Percentiles rank a stretch among this genome's conserved stretches.
These are phyloP conservation scores for Pitta sordida DNA, from an alignment of 2,113 vertebrate genomes.

Conservation along the genomic window DNA sequence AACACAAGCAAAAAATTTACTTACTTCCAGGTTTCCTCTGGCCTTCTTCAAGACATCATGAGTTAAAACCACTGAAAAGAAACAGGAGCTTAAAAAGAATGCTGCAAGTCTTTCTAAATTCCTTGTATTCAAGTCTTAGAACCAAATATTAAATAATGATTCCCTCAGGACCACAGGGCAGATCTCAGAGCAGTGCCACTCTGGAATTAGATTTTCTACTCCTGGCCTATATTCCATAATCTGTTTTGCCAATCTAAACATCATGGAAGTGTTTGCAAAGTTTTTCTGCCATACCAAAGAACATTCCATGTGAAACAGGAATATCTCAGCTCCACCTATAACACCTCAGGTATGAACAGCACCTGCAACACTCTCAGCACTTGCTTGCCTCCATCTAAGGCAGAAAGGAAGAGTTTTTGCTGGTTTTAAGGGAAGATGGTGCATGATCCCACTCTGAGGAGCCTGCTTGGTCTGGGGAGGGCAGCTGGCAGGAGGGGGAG, in stretches of 20 bases:
- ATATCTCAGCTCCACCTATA: not conserved
- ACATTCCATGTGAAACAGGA: fast-evolving
- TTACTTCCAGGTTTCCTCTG: constrained; percentile 92
- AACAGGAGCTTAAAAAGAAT: not conserved
- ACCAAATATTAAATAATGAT: not conserved
- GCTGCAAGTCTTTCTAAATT: not conserved
- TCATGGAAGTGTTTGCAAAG: not conserved
- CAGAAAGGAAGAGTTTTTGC: not conserved
- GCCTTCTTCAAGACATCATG: constrained; percentile 91
- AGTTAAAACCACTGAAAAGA: constrained; percentile 82
- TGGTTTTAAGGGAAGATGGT: not conserved
- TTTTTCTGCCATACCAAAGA: not conserved
- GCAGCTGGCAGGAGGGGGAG: not conserved
- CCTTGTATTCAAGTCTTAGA: not conserved
- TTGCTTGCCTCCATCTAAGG: not conserved
- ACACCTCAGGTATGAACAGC: not conserved
- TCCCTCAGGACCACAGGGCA: not conserved
- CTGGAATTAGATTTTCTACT: not conserved
- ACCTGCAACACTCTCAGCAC: not conserved
- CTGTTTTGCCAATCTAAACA: not conserved
- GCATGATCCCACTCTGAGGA: not conserved
- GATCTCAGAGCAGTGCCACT: not conserved
- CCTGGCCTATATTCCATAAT: not conserved
- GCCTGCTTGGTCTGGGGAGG: not conserved
- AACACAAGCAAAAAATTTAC: not conserved